phyloP scores from a whole-genome alignment of 2,888 invertebrate genomes.

The Xestia c-nigrum region DNA sequence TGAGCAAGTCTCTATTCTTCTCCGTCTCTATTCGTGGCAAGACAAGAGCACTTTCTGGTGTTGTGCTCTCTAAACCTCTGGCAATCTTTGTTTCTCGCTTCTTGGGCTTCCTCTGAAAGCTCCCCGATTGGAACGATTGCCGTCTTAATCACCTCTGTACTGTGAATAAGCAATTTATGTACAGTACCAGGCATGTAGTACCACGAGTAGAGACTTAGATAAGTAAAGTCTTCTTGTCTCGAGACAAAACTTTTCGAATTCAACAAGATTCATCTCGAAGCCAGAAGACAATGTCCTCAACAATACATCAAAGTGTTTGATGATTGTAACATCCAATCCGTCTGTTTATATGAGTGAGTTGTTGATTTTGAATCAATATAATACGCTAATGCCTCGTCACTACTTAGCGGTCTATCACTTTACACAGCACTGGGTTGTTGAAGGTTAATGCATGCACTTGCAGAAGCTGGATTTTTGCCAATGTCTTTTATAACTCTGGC shows the following conservation, averaged over 20 bases:
- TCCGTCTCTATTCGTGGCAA: too few relatives aligned
- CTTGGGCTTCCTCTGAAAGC: conserved; percentile 42
- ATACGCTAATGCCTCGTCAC: too few relatives aligned
- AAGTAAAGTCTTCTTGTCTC: conserved; percentile 18
- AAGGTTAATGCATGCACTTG: too few relatives aligned
- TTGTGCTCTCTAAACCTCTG: conserved; percentile 46
- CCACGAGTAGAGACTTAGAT: conserved; percentile 36
- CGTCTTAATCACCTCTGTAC: conserved; percentile 39
- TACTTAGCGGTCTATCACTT: too few relatives aligned
- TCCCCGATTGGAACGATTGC: conserved; percentile 36
- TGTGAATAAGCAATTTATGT: conserved; percentile 46
- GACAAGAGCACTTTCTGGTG: conserved; percentile 41
- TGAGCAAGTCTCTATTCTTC: conserved; percentile 44
- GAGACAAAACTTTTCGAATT: conserved; percentile 24
- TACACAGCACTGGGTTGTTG: too few relatives aligned
- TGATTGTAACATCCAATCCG: too few relatives aligned
- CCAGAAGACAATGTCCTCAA: conserved; percentile 40
- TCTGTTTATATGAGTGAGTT: too few relatives aligned
- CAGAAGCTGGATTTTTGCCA: too few relatives aligned
- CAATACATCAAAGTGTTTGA: conserved; percentile 25
- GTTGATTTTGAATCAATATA: too few relatives aligned
- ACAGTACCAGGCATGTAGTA: conserved; percentile 53
- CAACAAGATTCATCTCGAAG: conserved; percentile 36
- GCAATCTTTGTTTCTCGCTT: conserved; percentile 48
- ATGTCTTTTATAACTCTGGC: too few relatives aligned